phyloP scores from a whole-genome alignment of 2,888 invertebrate genomes.

The Notodonta ziczac region DNA sequence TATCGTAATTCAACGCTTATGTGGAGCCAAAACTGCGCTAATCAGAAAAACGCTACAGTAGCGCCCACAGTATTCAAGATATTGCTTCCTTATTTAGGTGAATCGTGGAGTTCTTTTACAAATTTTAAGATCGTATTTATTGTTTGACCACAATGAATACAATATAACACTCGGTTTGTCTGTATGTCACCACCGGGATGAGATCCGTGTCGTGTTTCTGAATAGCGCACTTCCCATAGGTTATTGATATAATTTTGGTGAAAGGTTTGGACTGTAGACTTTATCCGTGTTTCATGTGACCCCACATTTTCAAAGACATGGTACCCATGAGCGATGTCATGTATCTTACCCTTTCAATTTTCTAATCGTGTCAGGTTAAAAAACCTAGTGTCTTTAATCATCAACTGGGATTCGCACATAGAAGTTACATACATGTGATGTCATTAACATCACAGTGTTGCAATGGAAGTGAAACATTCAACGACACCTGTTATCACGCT shows the following conservation, averaged over 20 bases:
- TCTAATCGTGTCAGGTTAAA: background rate
- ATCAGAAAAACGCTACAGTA: constrained; percentile 23
- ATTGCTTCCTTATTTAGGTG: too few relatives aligned
- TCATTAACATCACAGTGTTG: background rate
- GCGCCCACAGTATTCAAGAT: too few relatives aligned
- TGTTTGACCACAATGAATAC: too few relatives aligned
- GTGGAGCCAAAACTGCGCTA: constrained; percentile 26
- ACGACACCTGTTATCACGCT: too few relatives aligned
- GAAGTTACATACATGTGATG: too few relatives aligned
- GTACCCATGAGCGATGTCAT: background rate
- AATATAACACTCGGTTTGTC: too few relatives aligned
- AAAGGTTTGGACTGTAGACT: constrained; percentile 2
- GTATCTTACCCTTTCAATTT: background rate
- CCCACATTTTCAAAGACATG: background rate
- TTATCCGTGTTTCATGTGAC: background rate
- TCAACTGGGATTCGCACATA: background rate
- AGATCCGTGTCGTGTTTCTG: background rate
- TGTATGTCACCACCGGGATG: background rate
- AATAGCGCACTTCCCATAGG: background rate
- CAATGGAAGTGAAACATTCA: background rate
- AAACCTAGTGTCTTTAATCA: background rate
- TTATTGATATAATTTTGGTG: background rate
- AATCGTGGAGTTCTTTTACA: too few relatives aligned
- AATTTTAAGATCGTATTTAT: too few relatives aligned
- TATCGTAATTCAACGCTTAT: constrained; percentile 36